These are phyloP conservation scores for Nasonia oneida DNA, from an alignment of 2,888 invertebrate species.

Conservation along the genomic window DNA sequence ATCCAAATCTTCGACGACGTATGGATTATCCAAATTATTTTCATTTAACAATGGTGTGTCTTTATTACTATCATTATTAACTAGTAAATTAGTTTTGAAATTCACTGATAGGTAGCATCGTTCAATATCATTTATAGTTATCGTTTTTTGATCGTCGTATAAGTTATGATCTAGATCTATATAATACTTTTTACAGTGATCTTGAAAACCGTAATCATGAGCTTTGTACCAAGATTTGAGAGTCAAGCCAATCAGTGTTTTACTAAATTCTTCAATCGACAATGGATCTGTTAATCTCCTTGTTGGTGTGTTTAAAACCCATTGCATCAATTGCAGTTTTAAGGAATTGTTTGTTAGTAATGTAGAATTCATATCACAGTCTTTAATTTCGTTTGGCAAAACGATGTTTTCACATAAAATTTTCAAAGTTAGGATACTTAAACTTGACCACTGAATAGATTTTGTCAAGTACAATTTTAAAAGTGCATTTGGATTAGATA, in stretches of 20 bases:
- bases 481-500: constrained; percentile 73
- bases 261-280: constrained; percentile 68
- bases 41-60: constrained; percentile 67
- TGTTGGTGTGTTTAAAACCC: constrained; percentile 70
- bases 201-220: background rate
- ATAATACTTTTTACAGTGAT: constrained; percentile 3
- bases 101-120: constrained; percentile 67
- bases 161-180: constrained; percentile 53
- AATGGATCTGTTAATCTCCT: constrained; percentile 62
- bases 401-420: constrained; percentile 73
- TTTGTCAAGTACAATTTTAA: constrained; percentile 78
- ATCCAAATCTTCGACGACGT: constrained; percentile 60
- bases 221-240: constrained; percentile 67
- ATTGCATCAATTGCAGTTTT: constrained; percentile 69
- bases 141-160: constrained; percentile 61
- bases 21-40: constrained; percentile 59
- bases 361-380: constrained; percentile 64
- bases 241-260: constrained; percentile 68
- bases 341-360: constrained; percentile 65
- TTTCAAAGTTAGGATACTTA: constrained; percentile 77
- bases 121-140: constrained; percentile 66
- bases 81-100: constrained; percentile 65
- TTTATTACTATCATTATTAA: constrained; percentile 5
- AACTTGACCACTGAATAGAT: constrained; percentile 74
- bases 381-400: constrained; percentile 69